Evolutionary conservation across 2,888 invertebrate species (phyloP).

Genomic region (Dasypogon diadema): DNA sequence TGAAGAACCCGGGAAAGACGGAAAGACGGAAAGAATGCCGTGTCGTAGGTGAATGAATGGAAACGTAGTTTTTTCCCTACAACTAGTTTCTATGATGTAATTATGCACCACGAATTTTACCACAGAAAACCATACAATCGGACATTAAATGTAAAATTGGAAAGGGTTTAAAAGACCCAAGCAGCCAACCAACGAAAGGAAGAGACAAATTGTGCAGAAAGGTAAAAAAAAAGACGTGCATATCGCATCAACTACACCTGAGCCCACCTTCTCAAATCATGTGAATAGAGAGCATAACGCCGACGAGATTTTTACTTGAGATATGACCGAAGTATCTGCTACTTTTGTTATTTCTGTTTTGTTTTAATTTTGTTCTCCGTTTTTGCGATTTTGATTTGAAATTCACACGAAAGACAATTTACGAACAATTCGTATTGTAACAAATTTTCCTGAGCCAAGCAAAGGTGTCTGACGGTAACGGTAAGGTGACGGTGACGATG

Average conservation of each 20-base stretch:
- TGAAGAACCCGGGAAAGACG: background rate
- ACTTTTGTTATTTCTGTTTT: slow-evolving; percentile 19
- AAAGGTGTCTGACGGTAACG: slow-evolving; percentile 45
- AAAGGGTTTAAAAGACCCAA: background rate
- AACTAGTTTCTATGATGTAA: slow-evolving; percentile 31
- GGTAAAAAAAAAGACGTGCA: slow-evolving; percentile 2
- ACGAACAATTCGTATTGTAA: slow-evolving; percentile 51
- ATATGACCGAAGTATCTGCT: slow-evolving; percentile 12
- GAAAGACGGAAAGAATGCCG: background rate
- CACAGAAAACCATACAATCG: slow-evolving; percentile 29
- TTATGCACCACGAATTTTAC: slow-evolving; percentile 38
- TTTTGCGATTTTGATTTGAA: slow-evolving; percentile 32
- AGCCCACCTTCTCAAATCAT: slow-evolving; percentile 46
- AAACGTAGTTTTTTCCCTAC: background rate
- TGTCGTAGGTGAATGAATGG: slow-evolving; percentile 23
- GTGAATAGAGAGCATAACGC: slow-evolving; percentile 47
- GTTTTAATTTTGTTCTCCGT: slow-evolving; percentile 8
- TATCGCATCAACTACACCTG: slow-evolving; percentile 26
- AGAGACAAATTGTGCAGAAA: slow-evolving; percentile 6
- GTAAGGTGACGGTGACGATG: too few species aligned
- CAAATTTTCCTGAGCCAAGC: slow-evolving; percentile 42
- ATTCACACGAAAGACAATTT: slow-evolving; percentile 52
- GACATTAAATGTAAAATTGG: slow-evolving; percentile 18
- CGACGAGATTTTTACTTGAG: slow-evolving; percentile 37
- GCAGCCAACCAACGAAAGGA: background rate